Evolutionary conservation across 1,140 invertebrate species (phyloP), one percentile per base, ranked within the genome.

Genomic region (Potamilus streckersoni): DNA sequence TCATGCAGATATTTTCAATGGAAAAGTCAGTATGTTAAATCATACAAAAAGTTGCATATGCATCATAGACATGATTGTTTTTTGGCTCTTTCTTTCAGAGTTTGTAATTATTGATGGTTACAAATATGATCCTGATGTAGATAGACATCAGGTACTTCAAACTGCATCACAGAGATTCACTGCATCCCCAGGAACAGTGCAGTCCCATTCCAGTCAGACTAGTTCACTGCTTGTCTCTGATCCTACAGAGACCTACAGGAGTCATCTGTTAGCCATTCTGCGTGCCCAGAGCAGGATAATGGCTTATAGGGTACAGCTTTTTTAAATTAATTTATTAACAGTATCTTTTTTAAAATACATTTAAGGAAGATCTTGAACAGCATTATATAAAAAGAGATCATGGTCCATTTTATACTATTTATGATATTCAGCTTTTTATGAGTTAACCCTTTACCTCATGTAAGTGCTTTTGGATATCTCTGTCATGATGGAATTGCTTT

Each of bases 261-360:
- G 78, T 23, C 85, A 86, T 69, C 60, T 83, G 0, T 79, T 82
- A 79, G 69, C 78, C 13, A 66, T 82, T 23, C 63, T 84, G 13
- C 82, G 81, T 17, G 82, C 78, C 49, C 75, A 81, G 63, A 79
- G 81, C 58, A 68, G 84, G 57, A 74, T 86, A n/a, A 73, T 86
- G 83, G 82, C 86, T 23, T 86, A 83, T 69, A 81, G 84, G 80
- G 86, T 87, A 81, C 63, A 70, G 71, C 65, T 8, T 6, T 13
- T 66, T 31, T 20, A 27, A 23, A 14, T 70, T 19, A 56, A 38
- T 20, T 73, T 59, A 69, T 12, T 17, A 17, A 2, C 56, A 38
- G 1, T 23, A 49, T 19, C 61, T 70, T n/a, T 8, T 49, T 49
- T 6, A 49, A 49, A 49, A 49, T 11, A 11, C 0, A 49, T 11